Evolutionary conservation across 2,113 vertebrate species (phyloP).

Genomic region (Pseudopipra pipra): DNA sequence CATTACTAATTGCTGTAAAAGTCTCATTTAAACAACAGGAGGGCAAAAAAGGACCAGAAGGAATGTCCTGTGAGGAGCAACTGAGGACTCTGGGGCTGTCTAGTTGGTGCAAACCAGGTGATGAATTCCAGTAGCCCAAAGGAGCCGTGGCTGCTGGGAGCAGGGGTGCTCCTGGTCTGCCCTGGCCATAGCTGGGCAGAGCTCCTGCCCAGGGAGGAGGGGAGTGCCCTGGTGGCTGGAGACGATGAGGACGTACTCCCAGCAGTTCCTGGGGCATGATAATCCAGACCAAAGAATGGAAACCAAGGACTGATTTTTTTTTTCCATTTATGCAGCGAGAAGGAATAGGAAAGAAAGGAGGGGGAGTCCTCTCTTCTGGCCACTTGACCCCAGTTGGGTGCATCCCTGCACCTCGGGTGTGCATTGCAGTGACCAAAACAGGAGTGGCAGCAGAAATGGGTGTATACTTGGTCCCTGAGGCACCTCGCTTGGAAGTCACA

Average conservation of each 20-base stretch:
- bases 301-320: not conserved
- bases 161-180: not conserved
- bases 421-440: not conserved
- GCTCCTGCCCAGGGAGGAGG: not conserved
- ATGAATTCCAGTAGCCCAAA: not conserved
- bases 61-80: not conserved
- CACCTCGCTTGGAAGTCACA: not conserved
- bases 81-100: not conserved
- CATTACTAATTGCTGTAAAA: not conserved
- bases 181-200: not conserved
- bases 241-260: not conserved
- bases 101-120: not conserved
- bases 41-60: not conserved
- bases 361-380: not conserved
- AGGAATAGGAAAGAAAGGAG: not conserved
- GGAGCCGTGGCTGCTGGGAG: fast-evolving
- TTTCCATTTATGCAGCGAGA: not conserved
- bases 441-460: not conserved
- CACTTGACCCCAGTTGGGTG: not conserved
- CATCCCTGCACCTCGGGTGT: not conserved
- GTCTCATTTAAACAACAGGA: not conserved
- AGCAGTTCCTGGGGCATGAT: not conserved
- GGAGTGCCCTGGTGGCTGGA: not conserved
- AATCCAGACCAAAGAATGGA: not conserved
- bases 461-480: not conserved